Conservation (phyloP, 2,797 vertebrate genomes). For the Microctenopoma stevenorrisi region DNA sequence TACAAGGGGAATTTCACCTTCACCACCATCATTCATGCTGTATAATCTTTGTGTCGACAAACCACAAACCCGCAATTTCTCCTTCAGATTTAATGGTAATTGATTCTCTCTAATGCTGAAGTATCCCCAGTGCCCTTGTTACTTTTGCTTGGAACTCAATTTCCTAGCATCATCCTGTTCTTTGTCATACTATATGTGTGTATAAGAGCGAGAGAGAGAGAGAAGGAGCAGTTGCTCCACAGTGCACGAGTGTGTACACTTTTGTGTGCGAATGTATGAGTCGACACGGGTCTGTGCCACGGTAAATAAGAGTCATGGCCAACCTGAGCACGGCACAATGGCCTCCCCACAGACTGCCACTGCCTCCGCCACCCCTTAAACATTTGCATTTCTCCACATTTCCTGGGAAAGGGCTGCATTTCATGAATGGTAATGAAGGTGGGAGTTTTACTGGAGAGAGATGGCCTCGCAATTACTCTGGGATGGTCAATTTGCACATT, state of each 20-base stretch:
- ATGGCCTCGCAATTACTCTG: slow-evolving; percentile 82
- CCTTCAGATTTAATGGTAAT: slow-evolving; percentile 72
- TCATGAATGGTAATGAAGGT: slow-evolving; percentile 87
- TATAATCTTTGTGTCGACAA: slow-evolving; percentile 62
- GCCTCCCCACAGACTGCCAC: slow-evolving; percentile 74
- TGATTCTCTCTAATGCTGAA: slow-evolving; percentile 72
- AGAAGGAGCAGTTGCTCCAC: slow-evolving; percentile 40
- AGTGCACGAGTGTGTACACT: slow-evolving; percentile 49
- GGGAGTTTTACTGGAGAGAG: slow-evolving; percentile 81
- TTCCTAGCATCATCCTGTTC: slow-evolving; percentile 65
- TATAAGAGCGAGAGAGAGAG: slow-evolving; percentile 18
- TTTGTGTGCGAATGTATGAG: slow-evolving; percentile 62
- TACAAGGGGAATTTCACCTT: slow-evolving; percentile 69
- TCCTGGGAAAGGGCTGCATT: slow-evolving; percentile 82
- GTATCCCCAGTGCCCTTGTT: slow-evolving; percentile 69
- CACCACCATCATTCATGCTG: slow-evolving; percentile 61
- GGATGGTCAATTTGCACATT: slow-evolving; percentile 82
- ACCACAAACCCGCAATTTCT: slow-evolving; percentile 67
- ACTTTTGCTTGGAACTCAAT: slow-evolving; percentile 67
- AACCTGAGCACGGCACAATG: slow-evolving; percentile 78
- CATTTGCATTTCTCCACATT: slow-evolving; percentile 85
- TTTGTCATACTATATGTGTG: slow-evolving; percentile 68
- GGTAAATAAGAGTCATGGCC: slow-evolving; percentile 83
- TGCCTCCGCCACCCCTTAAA: slow-evolving; percentile 70
- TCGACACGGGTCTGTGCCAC: slow-evolving; percentile 76